phyloP scores from a whole-genome alignment of 2,797 vertebrate species.

The Oreortyx pictus region DNA sequence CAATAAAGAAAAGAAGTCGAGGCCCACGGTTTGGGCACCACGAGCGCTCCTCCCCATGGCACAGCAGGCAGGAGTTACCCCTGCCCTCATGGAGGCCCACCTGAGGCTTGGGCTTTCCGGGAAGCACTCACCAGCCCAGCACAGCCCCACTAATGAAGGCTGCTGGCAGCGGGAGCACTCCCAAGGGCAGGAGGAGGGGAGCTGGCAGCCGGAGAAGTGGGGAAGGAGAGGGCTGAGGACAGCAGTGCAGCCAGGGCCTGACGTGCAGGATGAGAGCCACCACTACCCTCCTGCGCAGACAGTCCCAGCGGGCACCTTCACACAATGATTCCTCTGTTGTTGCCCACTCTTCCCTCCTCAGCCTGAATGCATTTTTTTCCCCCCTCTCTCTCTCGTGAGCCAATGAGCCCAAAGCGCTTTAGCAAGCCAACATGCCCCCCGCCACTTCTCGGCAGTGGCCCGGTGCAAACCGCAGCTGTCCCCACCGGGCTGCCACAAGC shows the following conservation, averaged over 20 bases:
- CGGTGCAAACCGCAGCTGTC: slow-evolving; percentile 37
- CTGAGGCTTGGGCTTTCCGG: not conserved
- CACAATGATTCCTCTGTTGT: slow-evolving; percentile 19
- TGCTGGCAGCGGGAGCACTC: not conserved
- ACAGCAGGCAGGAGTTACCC: slow-evolving; percentile 16
- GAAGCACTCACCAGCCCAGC: not conserved
- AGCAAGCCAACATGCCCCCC: slow-evolving; percentile 11
- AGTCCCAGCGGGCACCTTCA: not conserved
- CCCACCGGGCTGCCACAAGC: slow-evolving; percentile 60
- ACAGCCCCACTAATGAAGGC: slow-evolving; percentile 37
- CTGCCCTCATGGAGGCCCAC: not conserved
- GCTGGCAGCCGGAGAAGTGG: not conserved
- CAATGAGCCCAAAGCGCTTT: not conserved
- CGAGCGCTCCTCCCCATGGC: accelerated
- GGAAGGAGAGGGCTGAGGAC: not conserved
- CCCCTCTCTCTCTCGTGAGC: accelerated
- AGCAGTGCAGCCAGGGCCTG: not conserved
- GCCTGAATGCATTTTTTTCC: not conserved
- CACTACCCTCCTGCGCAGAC: not conserved
- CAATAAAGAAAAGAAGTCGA: not conserved
- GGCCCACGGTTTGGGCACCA: accelerated
- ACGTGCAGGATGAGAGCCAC: not conserved
- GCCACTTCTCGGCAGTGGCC: slow-evolving; percentile 22
- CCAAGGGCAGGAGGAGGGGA: not conserved
- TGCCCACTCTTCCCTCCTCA: not conserved